phyloP scores from a whole-genome alignment of 2,888 invertebrate species.

The Ferrisia virgata region DNA sequence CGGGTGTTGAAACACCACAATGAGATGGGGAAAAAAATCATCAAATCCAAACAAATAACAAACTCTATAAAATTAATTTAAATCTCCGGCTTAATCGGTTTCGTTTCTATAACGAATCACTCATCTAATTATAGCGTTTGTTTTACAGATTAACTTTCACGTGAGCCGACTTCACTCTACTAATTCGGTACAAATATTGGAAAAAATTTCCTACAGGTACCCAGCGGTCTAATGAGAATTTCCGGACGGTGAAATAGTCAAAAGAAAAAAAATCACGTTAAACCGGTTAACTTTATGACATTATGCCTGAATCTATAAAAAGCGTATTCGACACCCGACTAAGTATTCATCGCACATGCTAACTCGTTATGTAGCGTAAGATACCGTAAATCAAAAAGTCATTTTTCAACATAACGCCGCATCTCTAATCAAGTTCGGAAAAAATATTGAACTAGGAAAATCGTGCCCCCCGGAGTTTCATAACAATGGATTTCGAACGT shows the following conservation, averaged over 20 bases:
- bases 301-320: conserved; percentile 25
- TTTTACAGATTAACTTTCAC: neutral
- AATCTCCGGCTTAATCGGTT: neutral
- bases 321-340: neutral
- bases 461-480: conserved; percentile 19
- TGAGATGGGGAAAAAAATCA: neutral
- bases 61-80: neutral
- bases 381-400: conserved; percentile 42
- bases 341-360: conserved; percentile 21
- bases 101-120: neutral
- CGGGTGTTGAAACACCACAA: neutral
- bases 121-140: neutral
- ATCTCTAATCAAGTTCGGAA: neutral
- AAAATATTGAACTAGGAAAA: conserved; percentile 17
- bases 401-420: conserved; percentile 43
- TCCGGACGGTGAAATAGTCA: conserved; percentile 16
- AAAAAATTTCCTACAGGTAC: neutral
- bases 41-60: neutral
- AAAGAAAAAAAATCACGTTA: neutral
- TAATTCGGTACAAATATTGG: neutral
- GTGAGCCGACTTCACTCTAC: neutral
- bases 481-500: neutral
- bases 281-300: conserved; percentile 29
- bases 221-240: neutral
- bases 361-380: conserved; percentile 1